phyloP scores from a whole-genome alignment of 2,888 invertebrate genomes.

The Epistrophe grossulariae region DNA sequence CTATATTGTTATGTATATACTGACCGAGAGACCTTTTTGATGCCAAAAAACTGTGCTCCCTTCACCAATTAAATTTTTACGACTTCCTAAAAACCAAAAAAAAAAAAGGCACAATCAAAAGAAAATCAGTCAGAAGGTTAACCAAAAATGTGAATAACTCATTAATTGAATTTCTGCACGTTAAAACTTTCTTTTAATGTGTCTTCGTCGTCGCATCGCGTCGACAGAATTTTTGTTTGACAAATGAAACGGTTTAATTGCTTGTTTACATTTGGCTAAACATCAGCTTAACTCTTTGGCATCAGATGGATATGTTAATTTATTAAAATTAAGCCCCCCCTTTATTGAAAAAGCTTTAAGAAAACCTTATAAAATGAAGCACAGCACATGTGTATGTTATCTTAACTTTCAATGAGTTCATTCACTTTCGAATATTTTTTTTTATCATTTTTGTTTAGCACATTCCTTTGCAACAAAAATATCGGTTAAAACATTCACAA shows the following conservation, averaged over 20 bases:
- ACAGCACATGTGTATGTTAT: background rate
- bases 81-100: constrained; percentile 8
- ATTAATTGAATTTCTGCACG: constrained; percentile 62
- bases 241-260: constrained; percentile 39
- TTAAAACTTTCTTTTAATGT: constrained; percentile 55
- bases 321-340: constrained; percentile 12
- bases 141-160: constrained; percentile 39
- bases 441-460: background rate
- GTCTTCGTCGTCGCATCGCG: constrained; percentile 6
- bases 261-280: constrained; percentile 24
- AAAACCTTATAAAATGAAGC: background rate
- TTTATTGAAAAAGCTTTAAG: background rate
- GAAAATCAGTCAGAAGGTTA: constrained; percentile 9
- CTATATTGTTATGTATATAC: background rate
- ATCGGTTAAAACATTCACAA: constrained; percentile 6
- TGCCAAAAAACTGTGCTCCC: constrained; percentile 21
- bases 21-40: constrained; percentile 47
- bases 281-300: constrained; percentile 16
- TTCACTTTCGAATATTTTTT: constrained; percentile 64
- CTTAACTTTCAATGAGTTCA: constrained; percentile 64
- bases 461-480: constrained; percentile 30
- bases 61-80: constrained; percentile 38
- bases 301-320: constrained; percentile 35
- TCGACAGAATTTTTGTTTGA: background rate
- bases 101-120: background rate